Base-by-base conservation (phyloP, 2,888 invertebrate species). In the Apamea sordens region DNA sequence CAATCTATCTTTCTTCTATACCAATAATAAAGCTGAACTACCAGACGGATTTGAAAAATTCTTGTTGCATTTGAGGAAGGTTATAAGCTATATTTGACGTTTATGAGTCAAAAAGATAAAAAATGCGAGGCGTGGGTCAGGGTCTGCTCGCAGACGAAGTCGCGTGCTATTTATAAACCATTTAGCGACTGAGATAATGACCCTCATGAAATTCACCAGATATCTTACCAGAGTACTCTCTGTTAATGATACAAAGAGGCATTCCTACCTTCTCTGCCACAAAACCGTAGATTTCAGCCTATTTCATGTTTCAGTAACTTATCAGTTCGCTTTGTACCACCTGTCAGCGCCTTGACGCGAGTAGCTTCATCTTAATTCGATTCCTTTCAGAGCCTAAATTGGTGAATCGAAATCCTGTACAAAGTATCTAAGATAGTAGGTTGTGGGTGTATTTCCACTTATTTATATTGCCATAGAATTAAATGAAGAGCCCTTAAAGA, bases 341-440 rank as follows among this genome's bases (percentile, higher is more conserved):
- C 75, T 75, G 67, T 68, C 67, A 53, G 59, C 3, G 32, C 53
- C 41, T 53, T 36, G 44, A 44, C 79, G 32, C 41, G 21, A 68
- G 50, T 59, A 28, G 47, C 11, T 56, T 36, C 50, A 72, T 64
- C 65, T 47, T 67, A 79, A 79, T 79, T 67, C 73, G 73, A 79
- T 79, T 73, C 73, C 79, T 53, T 79, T 74, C 41, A 68, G 32
- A 61, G 7, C 15, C 15, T 18, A 79, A 61, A 65, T 65, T 72
- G 56, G 18, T 7, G 11, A 64, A 78, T 74, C 50, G 41, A 41
- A 74, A 76, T 67, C 47, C 18, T 59, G 59, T 65, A 79, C 8
- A 61, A 67, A 32, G 50, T 44, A 13, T 56, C 36, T 59, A 36
- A 18, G 18, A 32, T 8, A 7, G 13, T 44, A 53, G 21, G 21